Evolutionary conservation across 2,113 vertebrate genomes (phyloP).

Genomic region (Loxodonta africana): DNA sequence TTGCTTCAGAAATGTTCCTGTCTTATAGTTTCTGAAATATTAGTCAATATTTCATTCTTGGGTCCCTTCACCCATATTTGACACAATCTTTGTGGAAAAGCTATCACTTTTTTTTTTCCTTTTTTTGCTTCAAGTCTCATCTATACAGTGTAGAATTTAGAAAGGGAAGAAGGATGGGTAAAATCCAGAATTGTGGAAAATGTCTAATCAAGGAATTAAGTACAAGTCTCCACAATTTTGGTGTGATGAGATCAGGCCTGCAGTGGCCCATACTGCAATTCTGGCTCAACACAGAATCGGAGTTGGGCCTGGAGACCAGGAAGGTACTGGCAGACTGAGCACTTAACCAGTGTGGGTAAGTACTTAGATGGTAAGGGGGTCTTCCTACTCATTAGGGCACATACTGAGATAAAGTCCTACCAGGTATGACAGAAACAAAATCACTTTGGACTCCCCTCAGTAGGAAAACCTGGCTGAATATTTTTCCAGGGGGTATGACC

Average conservation of each 20-base stretch:
- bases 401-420: not conserved
- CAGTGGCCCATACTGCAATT: not conserved
- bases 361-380: not conserved
- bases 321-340: not conserved
- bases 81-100: not conserved
- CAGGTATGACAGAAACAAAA: not conserved
- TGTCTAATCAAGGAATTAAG: not conserved
- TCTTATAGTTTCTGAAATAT: not conserved
- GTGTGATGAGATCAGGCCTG: not conserved
- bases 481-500: not conserved
- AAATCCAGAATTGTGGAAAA: not conserved
- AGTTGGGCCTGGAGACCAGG: not conserved
- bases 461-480: not conserved
- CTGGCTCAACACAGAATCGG: not conserved
- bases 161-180: not conserved
- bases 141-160: not conserved
- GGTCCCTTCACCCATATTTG: not conserved
- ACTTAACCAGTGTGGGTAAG: not conserved
- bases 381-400: not conserved
- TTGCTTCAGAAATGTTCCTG: not conserved
- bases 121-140: not conserved
- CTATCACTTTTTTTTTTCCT: not conserved
- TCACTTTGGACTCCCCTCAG: not conserved
- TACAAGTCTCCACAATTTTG: not conserved
- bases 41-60: not conserved